Conservation (phyloP, 2,113 vertebrate species). For the Microcebus ravelobensis region DNA sequence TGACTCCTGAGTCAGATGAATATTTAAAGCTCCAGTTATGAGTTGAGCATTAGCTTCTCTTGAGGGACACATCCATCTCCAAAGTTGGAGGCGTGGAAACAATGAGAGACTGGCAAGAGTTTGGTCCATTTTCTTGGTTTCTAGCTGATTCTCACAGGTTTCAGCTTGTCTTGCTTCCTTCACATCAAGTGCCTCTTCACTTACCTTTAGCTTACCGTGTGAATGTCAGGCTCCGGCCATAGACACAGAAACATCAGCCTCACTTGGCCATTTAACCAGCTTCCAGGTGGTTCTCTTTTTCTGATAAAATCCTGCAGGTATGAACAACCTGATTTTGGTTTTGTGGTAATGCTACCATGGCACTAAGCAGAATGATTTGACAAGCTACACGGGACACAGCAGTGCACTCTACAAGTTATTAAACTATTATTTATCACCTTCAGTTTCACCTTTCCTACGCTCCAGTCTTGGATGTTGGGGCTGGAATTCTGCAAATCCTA, state of each 20-base stretch:
- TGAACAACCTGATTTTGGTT: neutral
- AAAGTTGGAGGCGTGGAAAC: neutral
- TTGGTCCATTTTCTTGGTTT: neutral
- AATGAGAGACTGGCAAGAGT: neutral
- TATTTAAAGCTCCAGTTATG: neutral
- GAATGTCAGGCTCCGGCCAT: neutral
- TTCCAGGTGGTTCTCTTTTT: neutral
- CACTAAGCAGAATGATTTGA: neutral
- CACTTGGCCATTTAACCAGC: neutral
- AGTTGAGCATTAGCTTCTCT: neutral
- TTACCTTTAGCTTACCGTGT: neutral
- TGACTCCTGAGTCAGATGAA: neutral
- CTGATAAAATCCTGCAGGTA: neutral
- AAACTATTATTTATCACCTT: neutral
- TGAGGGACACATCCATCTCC: neutral
- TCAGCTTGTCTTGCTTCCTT: neutral
- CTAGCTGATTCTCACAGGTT: neutral
- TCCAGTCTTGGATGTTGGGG: neutral
- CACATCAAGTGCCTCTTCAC: neutral
- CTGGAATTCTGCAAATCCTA: neutral
- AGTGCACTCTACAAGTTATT: neutral
- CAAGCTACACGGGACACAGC: neutral
- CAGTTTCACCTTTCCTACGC: neutral
- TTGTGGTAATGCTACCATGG: neutral
- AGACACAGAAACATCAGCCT: neutral